Percentiles rank a stretch among this genome's conserved stretches.
Conservation (phyloP, 1,140 invertebrate species). For the Drosophila pandora region DNA sequence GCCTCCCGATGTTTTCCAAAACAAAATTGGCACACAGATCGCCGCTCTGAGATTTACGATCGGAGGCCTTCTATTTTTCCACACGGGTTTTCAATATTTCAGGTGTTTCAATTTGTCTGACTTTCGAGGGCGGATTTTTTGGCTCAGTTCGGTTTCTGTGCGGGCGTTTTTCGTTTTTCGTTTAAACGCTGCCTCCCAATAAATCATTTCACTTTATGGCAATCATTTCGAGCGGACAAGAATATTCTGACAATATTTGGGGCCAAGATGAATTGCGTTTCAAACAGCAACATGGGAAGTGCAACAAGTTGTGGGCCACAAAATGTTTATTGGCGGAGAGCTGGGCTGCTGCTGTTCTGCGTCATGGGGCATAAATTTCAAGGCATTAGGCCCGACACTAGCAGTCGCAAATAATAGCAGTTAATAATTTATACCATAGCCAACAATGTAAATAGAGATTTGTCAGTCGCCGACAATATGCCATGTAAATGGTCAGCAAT, state of each 20-base stretch:
- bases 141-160: constrained; percentile 31
- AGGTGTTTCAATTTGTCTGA: constrained; percentile 62
- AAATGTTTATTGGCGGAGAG: constrained; percentile 19
- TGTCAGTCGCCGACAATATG: constrained; percentile 61
- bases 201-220: constrained; percentile 77
- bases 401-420: constrained; percentile 61
- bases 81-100: constrained; percentile 56
- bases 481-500: constrained; percentile 76
- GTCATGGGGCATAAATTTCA: constrained; percentile 65
- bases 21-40: constrained; percentile 63
- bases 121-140: constrained; percentile 38
- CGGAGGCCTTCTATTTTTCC: constrained; percentile 50
- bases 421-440: constrained; percentile 71
- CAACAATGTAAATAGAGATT: constrained; percentile 77
- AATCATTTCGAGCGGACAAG: constrained; percentile 57
- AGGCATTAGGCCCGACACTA: constrained; percentile 40
- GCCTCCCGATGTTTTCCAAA: constrained; percentile 55
- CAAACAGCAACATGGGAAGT: constrained; percentile 47
- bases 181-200: constrained; percentile 34
- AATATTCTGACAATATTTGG: constrained; percentile 45
- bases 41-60: constrained; percentile 52
- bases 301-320: constrained; percentile 61
- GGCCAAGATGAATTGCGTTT: constrained; percentile 70
- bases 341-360: constrained; percentile 17
- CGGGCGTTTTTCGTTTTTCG: constrained; percentile 41